Base-by-base conservation (phyloP, 2,888 invertebrate species). In the Andrena minutula region DNA sequence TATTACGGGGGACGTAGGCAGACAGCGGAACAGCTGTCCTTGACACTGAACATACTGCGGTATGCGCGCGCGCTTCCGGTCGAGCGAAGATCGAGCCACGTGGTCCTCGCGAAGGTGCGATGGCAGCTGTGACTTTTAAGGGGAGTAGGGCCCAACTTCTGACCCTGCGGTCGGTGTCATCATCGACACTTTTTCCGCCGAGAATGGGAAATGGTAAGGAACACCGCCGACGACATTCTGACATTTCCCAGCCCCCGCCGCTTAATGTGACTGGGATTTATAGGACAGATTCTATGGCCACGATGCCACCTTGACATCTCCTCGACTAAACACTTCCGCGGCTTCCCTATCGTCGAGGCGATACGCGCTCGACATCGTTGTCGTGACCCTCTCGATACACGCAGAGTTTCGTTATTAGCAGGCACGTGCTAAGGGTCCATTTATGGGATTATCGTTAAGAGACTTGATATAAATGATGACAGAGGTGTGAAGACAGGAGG, bases 31-130 rank as follows among this genome's bases (percentile, higher is more conserved):
- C 87, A 88, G 89, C 89, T 88, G 88, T 79, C 89, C 88, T 88
- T 87, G 86, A 88, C 86, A 84, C 58, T 84, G 87, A 88, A 87
- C 89, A 88, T 75, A 81, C 89, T 79, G 86, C 79, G 84, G 74
- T 84, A 79, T 49, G 81, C 75, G 51, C 60, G 70, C 35, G 69
- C 63, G 73, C 77, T 86, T 88, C 88, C 88, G 88, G 87, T 85
- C 86, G 60, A 70, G 76, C 75, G 78, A 69, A 20, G 77, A 71
- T 76, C 75, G 51, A 58, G 41, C 78, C 84, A 85, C 84, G 85
- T 76, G 79, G 78, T 65, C 23, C 1, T 23, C 60, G 60, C 74
- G 71, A 56, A 86, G 88, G 85, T 82, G 85, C 61, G 74, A 80
- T 72, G 60, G 72, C 88, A 88, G 88, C 86, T 88, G 88, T 78